A percentile compares a stretch with the other conserved stretches of the same genome.
phyloP scores from a whole-genome alignment of 2,797 vertebrate genomes.

The Stomatorhinus walkeri region DNA sequence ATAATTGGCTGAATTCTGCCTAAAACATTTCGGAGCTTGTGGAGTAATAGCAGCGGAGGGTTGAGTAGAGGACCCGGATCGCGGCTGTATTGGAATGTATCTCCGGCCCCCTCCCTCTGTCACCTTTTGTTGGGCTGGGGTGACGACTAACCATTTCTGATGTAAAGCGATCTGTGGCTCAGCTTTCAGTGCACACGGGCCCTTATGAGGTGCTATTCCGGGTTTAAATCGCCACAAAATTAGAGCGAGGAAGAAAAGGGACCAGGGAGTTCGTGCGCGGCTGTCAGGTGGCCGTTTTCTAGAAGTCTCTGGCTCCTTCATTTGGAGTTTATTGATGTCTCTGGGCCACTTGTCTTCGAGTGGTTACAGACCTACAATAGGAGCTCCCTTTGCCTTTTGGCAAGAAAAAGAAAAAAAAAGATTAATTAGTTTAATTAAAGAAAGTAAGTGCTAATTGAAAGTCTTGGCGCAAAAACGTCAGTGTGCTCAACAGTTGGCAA shows the following conservation, averaged over 20 bases:
- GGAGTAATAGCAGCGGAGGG: not conserved
- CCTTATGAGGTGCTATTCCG: not conserved
- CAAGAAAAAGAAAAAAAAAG: not conserved
- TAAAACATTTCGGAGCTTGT: conserved; percentile 8
- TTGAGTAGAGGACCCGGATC: not conserved
- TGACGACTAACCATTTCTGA: not conserved
- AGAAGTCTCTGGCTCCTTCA: not conserved
- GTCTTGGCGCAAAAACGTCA: not conserved
- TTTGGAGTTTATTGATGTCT: not conserved
- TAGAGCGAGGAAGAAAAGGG: not conserved
- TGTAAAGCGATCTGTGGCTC: not conserved
- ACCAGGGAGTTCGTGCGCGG: not conserved
- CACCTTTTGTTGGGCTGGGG: not conserved
- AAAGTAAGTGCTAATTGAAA: not conserved
- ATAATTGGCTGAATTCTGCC: conserved; percentile 18
- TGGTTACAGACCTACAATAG: not conserved
- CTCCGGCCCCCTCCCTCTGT: not conserved
- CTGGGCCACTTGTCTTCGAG: conserved; percentile 3
- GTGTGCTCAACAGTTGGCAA: not conserved
- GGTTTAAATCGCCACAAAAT: not conserved
- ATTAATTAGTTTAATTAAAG: conserved; percentile 1
- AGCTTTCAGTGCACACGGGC: not conserved
- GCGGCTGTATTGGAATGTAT: not conserved
- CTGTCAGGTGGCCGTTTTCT: not conserved
- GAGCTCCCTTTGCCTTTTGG: not conserved